These are phyloP conservation scores for Cryptophagus acutangulus DNA, from an alignment of 2,888 invertebrate species.

Conservation along the genomic window DNA sequence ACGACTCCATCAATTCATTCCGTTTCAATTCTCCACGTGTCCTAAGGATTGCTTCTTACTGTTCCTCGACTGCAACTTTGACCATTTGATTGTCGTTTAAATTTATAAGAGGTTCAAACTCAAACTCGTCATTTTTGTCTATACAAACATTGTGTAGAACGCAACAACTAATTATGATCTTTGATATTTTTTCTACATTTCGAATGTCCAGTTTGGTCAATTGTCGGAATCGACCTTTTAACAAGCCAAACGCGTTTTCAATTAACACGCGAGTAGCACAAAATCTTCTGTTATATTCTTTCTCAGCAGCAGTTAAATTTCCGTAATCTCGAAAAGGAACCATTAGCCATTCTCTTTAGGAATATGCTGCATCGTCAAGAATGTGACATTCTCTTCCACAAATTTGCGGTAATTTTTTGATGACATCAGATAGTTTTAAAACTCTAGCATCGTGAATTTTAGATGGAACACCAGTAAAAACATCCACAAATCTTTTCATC, in stretches of 20 bases:
- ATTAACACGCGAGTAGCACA: constrained; percentile 28
- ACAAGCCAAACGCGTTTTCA: constrained; percentile 33
- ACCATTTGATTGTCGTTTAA: neutral
- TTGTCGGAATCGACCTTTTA: constrained; percentile 28
- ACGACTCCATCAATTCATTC: too few relatives aligned
- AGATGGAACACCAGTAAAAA: neutral
- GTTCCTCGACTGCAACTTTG: neutral
- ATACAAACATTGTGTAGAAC: constrained; percentile 31
- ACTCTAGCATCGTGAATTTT: constrained; percentile 3
- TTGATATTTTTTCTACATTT: constrained; percentile 17
- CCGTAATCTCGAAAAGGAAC: constrained; percentile 4
- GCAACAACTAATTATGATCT: constrained; percentile 30
- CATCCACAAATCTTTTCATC: constrained; percentile 6
- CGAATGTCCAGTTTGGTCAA: constrained; percentile 15
- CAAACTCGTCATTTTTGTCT: neutral
- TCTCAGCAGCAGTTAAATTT: neutral
- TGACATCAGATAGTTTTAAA: neutral
- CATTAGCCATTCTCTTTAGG: constrained; percentile 2
- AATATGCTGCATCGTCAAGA: constrained; percentile 2
- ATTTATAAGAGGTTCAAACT: neutral
- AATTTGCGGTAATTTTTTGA: neutral
- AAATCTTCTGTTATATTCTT: constrained; percentile 24
- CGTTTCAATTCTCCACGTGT: neutral
- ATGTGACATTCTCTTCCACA: neutral
- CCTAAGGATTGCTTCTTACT: too few relatives aligned